Percentiles rank a stretch among this genome's conserved stretches.
These are phyloP conservation scores for Phania funesta DNA, from an alignment of 2,888 invertebrate species.

Conservation along the genomic window DNA sequence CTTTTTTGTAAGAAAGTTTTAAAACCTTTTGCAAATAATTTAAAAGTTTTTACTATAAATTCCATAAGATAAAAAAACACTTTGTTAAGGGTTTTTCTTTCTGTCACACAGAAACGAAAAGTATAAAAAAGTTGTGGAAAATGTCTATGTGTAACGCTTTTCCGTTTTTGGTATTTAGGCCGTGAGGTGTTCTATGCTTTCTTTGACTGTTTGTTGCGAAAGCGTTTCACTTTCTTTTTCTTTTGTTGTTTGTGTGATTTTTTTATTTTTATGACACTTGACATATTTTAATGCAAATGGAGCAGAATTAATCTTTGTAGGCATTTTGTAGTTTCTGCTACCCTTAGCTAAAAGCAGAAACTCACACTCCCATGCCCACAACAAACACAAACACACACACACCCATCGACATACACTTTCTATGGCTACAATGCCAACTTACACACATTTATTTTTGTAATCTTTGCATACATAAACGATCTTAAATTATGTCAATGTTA, in stretches of 20 bases:
- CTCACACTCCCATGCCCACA: no score
- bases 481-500: constrained; percentile 60
- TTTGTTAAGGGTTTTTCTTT: no score
- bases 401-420: background rate
- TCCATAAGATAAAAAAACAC: no score
- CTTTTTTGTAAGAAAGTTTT: no score
- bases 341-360: constrained; percentile 30
- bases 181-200: background rate
- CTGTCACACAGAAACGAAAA: no score
- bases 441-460: background rate
- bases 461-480: background rate
- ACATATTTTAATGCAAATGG: constrained; percentile 67
- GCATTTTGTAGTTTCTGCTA: constrained; percentile 35
- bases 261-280: constrained; percentile 66
- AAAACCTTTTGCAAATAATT: no score
- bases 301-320: constrained; percentile 62
- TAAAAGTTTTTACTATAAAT: no score
- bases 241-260: constrained; percentile 51
- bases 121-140: no score
- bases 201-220: background rate
- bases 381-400: no score
- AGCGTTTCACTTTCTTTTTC: constrained; percentile 44
- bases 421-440: background rate
- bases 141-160: no score
- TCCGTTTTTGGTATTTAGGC: background rate